phyloP scores from a whole-genome alignment of 1,140 invertebrate species.

The Rhynchophorus ferrugineus region DNA sequence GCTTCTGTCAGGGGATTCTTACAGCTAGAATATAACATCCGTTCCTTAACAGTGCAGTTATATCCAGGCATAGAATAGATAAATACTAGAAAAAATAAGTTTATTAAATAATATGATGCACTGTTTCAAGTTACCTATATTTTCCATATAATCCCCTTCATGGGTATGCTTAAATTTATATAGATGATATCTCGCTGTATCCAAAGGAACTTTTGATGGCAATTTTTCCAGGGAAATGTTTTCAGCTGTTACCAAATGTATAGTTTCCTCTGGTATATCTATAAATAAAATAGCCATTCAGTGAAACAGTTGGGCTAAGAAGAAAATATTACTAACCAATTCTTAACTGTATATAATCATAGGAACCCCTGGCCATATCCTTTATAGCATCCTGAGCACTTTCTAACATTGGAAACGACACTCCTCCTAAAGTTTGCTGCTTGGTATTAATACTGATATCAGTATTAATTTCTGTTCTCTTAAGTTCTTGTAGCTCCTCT shows the following conservation, averaged over 20 bases:
- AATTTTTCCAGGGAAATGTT: conserved; percentile 57
- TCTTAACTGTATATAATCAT: conserved; percentile 71
- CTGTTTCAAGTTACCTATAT: conserved; percentile 73
- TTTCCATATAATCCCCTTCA: conserved; percentile 82
- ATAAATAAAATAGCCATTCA: conserved; percentile 20
- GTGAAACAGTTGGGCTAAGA: not conserved
- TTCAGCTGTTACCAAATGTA: conserved; percentile 61
- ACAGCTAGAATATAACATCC: conserved; percentile 97
- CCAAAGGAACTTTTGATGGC: conserved; percentile 67
- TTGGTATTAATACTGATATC: conserved; percentile 77
- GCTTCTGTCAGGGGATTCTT: conserved; percentile 79
- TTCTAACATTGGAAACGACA: conserved; percentile 86
- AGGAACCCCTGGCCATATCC: conserved; percentile 54
- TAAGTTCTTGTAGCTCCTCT: conserved; percentile 78
- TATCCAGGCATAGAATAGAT: conserved; percentile 97
- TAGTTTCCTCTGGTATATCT: conserved; percentile 71
- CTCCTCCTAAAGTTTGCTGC: conserved; percentile 85
- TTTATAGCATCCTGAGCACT: conserved; percentile 68
- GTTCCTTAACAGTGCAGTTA: conserved; percentile 86
- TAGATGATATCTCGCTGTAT: conserved; percentile 86
- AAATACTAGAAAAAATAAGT: conserved; percentile 63
- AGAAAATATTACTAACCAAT: conserved; percentile 47
- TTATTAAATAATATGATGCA: too few species aligned
- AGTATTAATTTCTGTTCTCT: conserved; percentile 64
- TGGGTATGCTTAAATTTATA: conserved; percentile 87